These are phyloP conservation scores for Cylloceria caligata DNA, from an alignment of 2,888 invertebrate species.

Conservation along the genomic window DNA sequence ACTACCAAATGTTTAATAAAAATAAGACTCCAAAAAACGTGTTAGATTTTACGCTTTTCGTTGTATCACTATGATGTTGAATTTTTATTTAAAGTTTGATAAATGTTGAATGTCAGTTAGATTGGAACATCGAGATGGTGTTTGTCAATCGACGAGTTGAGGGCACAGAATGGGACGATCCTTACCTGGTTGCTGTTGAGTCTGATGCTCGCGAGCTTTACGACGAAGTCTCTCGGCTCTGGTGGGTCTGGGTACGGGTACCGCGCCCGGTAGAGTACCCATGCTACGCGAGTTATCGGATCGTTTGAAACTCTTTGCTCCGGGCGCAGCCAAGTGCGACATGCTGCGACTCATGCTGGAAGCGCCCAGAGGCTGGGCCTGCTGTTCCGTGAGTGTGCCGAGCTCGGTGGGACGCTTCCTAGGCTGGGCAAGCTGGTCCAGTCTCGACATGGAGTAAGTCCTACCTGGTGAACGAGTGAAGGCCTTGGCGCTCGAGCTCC, in stretches of 20 bases:
- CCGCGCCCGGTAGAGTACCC: conserved; percentile 82
- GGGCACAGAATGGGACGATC: conserved; percentile 68
- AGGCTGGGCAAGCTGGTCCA: conserved; percentile 93
- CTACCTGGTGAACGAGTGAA: conserved; percentile 89
- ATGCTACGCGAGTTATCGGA: conserved; percentile 84
- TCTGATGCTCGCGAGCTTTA: conserved; percentile 82
- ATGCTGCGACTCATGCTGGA: conserved; percentile 89
- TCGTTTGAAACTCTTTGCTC: conserved; percentile 81
- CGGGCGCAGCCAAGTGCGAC: conserved; percentile 88
- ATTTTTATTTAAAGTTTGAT: too few species aligned
- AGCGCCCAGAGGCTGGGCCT: conserved; percentile 79
- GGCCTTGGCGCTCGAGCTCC: conserved; percentile 82
- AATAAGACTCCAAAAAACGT: too few species aligned
- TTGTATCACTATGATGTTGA: too few species aligned
- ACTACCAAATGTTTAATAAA: too few species aligned
- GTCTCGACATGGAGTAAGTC: conserved; percentile 97
- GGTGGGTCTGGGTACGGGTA: conserved; percentile 80
- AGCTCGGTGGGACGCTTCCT: conserved; percentile 85
- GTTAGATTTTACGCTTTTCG: too few species aligned
- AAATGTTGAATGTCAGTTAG: too few species aligned
- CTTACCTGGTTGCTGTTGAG: conserved; percentile 81
- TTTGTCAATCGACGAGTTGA: conserved; percentile 57
- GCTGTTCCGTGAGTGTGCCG: conserved; percentile 78
- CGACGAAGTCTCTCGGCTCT: conserved; percentile 83
- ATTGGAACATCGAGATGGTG: background rate